Conservation (phyloP, 2,797 vertebrate genomes). For the Microctenopoma lineatum region DNA sequence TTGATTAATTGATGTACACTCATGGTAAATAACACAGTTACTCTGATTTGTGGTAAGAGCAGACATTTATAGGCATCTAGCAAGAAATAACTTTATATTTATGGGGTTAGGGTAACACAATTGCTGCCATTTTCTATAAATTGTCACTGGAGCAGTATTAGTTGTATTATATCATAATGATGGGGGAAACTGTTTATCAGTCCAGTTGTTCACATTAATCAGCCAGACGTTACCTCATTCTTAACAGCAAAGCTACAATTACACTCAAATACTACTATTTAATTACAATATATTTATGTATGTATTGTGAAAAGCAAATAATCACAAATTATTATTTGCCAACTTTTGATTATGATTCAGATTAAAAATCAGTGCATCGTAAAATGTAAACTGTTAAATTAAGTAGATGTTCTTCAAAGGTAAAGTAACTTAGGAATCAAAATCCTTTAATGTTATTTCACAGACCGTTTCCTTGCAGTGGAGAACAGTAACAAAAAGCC, state of each 20-base stretch:
- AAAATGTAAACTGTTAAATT: not conserved
- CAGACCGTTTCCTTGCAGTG: not conserved
- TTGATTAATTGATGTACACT: not conserved
- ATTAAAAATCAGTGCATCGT: too few species aligned
- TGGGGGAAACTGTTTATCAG: not conserved
- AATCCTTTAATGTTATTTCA: not conserved
- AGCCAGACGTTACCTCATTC: not conserved
- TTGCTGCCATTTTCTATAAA: conserved; percentile 10
- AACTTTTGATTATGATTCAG: too few species aligned
- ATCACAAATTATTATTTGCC: not conserved
- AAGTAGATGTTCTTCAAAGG: not conserved
- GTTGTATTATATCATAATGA: not conserved
- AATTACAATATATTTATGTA: not conserved
- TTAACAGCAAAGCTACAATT: not conserved
- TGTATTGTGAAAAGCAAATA: too few species aligned
- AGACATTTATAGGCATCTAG: not conserved
- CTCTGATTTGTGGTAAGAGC: not conserved
- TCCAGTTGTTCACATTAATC: conserved; percentile 1
- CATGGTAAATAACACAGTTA: not conserved
- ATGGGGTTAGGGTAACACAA: not conserved
- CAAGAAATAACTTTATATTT: conserved; percentile 16
- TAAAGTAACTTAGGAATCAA: not conserved
- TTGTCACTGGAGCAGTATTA: not conserved
- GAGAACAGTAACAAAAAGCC: not conserved
- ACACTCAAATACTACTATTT: not conserved